These are phyloP conservation scores for Craterocephalus amniculus DNA, from an alignment of 2,797 vertebrate genomes.

Conservation along the genomic window DNA sequence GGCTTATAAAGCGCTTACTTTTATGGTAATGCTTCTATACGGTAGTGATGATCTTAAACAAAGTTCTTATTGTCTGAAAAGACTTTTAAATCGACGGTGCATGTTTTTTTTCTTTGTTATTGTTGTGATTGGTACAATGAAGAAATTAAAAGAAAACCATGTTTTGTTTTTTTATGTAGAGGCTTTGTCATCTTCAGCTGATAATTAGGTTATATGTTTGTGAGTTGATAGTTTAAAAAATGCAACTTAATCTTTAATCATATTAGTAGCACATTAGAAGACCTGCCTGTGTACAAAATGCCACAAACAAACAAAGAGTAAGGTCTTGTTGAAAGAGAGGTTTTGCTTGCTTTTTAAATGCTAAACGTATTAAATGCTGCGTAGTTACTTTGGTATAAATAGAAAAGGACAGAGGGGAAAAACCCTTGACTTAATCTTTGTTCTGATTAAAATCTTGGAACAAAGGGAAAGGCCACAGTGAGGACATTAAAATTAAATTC, in stretches of 20 bases:
- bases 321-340: not conserved
- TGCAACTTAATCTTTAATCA: not conserved
- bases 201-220: not conserved
- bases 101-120: not conserved
- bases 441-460: conserved; percentile 39
- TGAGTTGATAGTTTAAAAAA: not conserved
- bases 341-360: not conserved
- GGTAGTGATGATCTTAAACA: not conserved
- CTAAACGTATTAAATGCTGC: not conserved
- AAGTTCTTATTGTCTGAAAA: not conserved
- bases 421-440: conserved; percentile 33
- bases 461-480: conserved; percentile 54
- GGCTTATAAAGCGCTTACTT: conserved; percentile 13
- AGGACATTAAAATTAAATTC: conserved; percentile 39
- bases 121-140: not conserved
- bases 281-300: not conserved
- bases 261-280: not conserved
- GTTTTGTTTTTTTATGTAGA: too few species aligned
- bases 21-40: not conserved
- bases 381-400: conserved; percentile 15
- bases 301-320: not conserved
- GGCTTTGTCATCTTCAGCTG: not conserved
- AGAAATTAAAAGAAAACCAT: not conserved
- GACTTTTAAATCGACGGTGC: not conserved
- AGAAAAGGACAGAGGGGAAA: conserved; percentile 31